phyloP scores from a whole-genome alignment of 2,888 invertebrate genomes.

The Drosophila antonietae region DNA sequence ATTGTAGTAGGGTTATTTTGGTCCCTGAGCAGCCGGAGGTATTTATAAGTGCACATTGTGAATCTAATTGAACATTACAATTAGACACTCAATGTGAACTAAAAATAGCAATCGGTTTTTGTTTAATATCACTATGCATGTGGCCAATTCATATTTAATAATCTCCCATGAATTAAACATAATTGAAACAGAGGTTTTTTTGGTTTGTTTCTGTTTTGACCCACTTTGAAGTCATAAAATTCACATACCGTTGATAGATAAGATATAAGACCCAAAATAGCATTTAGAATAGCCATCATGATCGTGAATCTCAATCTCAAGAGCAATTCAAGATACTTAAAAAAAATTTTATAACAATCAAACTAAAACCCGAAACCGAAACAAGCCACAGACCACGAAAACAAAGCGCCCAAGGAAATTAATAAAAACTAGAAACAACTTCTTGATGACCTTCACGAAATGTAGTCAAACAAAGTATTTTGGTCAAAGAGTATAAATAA shows the following conservation, averaged over 20 bases:
- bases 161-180: slow-evolving; percentile 13
- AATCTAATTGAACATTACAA: slow-evolving; percentile 7
- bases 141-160: slow-evolving; percentile 36
- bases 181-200: neutral
- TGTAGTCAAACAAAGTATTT: slow-evolving; percentile 38
- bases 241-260: slow-evolving; percentile 30
- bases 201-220: slow-evolving; percentile 23
- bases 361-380: slow-evolving; percentile 46
- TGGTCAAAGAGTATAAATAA: slow-evolving; percentile 22
- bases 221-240: slow-evolving; percentile 53
- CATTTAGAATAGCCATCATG: slow-evolving; percentile 56
- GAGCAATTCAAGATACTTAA: slow-evolving; percentile 41
- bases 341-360: slow-evolving; percentile 22
- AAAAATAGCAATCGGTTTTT: slow-evolving; percentile 28
- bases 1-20: slow-evolving; percentile 38
- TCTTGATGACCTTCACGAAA: slow-evolving; percentile 38
- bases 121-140: neutral
- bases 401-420: slow-evolving; percentile 30
- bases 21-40: slow-evolving; percentile 13
- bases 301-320: slow-evolving; percentile 67
- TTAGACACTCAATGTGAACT: slow-evolving; percentile 31
- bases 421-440: slow-evolving; percentile 22
- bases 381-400: slow-evolving; percentile 4
- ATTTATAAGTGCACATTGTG: neutral
- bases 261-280: slow-evolving; percentile 42